Percentiles rank a stretch among this genome's conserved stretches.
These are phyloP conservation scores for Caligus rogercresseyi DNA, from an alignment of 1,140 invertebrate genomes.

Conservation along the genomic window DNA sequence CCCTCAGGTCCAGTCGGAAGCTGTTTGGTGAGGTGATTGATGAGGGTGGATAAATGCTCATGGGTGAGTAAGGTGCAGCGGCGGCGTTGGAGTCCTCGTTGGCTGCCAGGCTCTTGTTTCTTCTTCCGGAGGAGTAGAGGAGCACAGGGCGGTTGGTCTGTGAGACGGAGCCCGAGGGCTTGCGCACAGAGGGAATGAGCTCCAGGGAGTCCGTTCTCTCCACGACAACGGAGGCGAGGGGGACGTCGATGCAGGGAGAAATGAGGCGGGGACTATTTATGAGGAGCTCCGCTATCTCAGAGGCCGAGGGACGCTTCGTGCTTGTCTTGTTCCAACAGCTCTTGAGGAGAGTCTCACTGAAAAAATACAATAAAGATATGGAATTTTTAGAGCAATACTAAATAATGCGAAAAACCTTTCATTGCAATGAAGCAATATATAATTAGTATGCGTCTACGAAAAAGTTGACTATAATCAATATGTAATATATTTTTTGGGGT, in stretches of 20 bases:
- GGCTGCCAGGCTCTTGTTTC: neutral
- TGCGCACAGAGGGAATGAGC: conserved; percentile 24
- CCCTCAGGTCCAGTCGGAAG: neutral
- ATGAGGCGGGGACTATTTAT: conserved; percentile 54
- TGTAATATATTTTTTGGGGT: too few species aligned
- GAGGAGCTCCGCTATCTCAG: conserved; percentile 57
- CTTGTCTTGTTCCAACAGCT: conserved; percentile 54
- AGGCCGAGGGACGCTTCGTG: conserved; percentile 48
- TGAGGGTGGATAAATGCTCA: neutral
- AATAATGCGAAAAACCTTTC: neutral
- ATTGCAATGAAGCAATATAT: too few species aligned
- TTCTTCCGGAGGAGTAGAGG: neutral
- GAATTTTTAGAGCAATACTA: conserved; percentile 18
- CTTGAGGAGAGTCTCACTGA: conserved; percentile 48
- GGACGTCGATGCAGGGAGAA: conserved; percentile 55
- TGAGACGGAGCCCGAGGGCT: conserved; percentile 10
- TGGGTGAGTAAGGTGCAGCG: conserved; percentile 5
- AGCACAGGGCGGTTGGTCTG: neutral
- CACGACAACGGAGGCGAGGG: conserved; percentile 47
- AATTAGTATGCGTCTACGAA: too few species aligned
- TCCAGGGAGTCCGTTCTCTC: conserved; percentile 39
- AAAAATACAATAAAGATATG: conserved; percentile 23
- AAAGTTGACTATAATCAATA: too few species aligned
- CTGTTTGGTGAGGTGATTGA: neutral
- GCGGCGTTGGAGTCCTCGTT: conserved; percentile 2